phyloP scores from a whole-genome alignment of 2,888 invertebrate genomes.

The Coelogynopora nodosa region DNA sequence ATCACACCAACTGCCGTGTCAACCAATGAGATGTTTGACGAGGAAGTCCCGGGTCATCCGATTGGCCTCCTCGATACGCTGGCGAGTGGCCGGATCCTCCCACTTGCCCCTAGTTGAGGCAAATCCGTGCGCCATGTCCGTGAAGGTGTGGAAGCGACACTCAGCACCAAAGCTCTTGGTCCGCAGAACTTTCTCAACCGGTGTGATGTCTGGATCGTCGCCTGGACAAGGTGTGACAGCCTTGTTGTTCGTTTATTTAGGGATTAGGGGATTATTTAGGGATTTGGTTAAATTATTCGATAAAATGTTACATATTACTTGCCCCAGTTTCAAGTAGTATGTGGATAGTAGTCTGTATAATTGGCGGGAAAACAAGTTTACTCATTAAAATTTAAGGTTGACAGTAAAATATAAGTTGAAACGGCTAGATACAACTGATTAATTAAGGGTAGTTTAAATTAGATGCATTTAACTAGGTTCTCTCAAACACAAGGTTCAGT shows the following conservation, averaged over 20 bases:
- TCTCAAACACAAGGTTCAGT: too few species aligned
- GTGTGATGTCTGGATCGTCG: slow-evolving; percentile 1
- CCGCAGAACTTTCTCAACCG: slow-evolving; percentile 7
- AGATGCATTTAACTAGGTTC: too few species aligned
- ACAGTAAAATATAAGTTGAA: too few species aligned
- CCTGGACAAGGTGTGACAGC: too few species aligned
- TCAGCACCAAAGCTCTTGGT: slow-evolving; percentile 37
- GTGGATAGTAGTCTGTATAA: too few species aligned
- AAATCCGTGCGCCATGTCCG: slow-evolving; percentile 41
- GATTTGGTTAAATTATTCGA: neutral
- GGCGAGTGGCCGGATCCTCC: slow-evolving; percentile 14
- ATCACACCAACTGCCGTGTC: too few species aligned
- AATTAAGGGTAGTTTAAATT: too few species aligned
- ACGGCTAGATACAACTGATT: too few species aligned
- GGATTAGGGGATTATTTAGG: neutral
- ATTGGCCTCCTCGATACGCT: neutral
- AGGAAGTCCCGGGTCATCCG: slow-evolving; percentile 17
- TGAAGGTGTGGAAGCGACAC: slow-evolving; percentile 41
- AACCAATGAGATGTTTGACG: slow-evolving; percentile 25
- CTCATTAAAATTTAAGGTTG: too few species aligned
- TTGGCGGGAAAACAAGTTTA: too few species aligned
- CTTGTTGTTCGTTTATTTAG: too few species aligned
- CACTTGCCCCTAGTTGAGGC: slow-evolving; percentile 42
- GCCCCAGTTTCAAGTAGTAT: too few species aligned
- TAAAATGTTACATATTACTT: neutral